Base-by-base conservation (phyloP, 2,113 vertebrate genomes). In the Hippocampus comes region DNA sequence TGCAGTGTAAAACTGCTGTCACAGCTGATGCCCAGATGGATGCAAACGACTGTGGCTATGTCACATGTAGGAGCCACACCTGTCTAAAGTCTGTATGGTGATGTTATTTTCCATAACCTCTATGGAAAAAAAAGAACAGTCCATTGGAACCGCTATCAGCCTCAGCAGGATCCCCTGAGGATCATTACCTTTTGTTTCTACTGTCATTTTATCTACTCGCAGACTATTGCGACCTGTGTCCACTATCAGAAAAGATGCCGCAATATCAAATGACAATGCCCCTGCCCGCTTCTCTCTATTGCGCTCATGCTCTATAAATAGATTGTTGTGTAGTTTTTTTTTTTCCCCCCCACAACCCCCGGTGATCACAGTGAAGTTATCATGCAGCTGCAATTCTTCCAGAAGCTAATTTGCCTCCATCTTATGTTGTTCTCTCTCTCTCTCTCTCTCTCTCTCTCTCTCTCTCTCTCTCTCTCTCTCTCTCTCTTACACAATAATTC, bases 1-100 rank as follows among this genome's bases (percentile, higher is more conserved):
- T 79, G 72, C 76, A 70, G 48, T 70, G 65, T 76, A 67, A 57
- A 67, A 10, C 66, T 70, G 78, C 69, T 80, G 77, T 86, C 84
- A 83, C 74, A 27, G 72, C n/a, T 11, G 68, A 63, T 72, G 72
- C 72, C 84, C 78, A 76, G 74, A 74, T 11, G 17, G 63, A 72
- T 75, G 83, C 75, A 76, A 85, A 88, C 78, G 82, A 70, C 72
- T 80, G 79, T 55, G 72, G 76, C 71, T 79, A 79, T 79, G 78
- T 83, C 30, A 65, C 21, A 57, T 68, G 63, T 30, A 70, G 57
- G 70, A 73, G 67, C 70, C 64, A 38, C 51, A 73, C 76, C 63
- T 23, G 5, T 14, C 56, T 55, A 17, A 12, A 20, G 73, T 63
- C 27, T 51, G 5, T 41, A 46, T n/a, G 8, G n/a, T 66, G 14